Percentiles rank a stretch among this genome's conserved stretches.
phyloP scores from a whole-genome alignment of 2,797 vertebrate species.

The Falco columbarius region DNA sequence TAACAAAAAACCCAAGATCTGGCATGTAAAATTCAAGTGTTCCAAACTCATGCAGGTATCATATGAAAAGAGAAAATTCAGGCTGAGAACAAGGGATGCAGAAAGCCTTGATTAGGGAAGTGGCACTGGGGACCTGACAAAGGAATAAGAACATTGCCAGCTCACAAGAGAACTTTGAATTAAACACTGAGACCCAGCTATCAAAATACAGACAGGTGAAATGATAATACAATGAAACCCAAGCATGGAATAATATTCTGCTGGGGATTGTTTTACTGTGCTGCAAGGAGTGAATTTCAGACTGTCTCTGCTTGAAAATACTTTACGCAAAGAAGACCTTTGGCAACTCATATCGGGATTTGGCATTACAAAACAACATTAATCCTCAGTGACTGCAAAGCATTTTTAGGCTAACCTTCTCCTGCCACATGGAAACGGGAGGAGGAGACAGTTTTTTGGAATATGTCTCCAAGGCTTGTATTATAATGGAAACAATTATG shows the following conservation, averaged over 20 bases:
- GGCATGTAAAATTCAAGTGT: not conserved
- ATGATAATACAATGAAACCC: constrained; percentile 19
- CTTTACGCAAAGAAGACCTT: constrained; percentile 13
- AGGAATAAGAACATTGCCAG: not conserved
- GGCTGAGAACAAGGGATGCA: fast-evolving
- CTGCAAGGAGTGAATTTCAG: not conserved
- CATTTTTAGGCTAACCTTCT: not conserved
- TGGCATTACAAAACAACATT: not conserved
- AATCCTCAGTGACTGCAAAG: not conserved
- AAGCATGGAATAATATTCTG: constrained; percentile 1
- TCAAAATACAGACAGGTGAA: constrained; percentile 43
- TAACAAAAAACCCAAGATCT: not conserved
- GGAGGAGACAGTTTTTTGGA: not conserved
- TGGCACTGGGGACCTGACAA: not conserved
- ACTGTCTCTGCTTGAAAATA: constrained; percentile 47
- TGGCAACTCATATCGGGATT: not conserved
- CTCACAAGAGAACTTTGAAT: constrained; percentile 5
- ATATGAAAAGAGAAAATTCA: not conserved
- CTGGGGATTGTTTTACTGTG: not conserved
- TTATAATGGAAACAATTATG: not conserved
- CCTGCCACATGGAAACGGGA: not conserved
- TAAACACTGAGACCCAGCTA: constrained; percentile 39
- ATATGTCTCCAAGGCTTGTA: not conserved
- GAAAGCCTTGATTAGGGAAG: not conserved
- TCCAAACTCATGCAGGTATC: not conserved